Evolutionary conservation across 1,140 invertebrate species (phyloP).

Genomic region (Lucilia cuprina): DNA sequence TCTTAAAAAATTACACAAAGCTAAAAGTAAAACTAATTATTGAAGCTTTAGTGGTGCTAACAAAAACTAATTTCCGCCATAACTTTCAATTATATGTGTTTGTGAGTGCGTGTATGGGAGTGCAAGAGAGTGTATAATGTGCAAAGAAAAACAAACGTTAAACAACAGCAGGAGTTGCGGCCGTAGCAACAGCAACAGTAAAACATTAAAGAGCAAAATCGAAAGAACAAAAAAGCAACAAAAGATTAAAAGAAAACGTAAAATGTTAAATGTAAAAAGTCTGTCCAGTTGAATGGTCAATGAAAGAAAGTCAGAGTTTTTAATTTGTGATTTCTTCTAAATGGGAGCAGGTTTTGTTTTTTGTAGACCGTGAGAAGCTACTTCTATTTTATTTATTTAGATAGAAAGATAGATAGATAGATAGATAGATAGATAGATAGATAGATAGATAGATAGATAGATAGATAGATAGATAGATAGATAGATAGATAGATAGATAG

Average conservation of each 20-base stretch:
- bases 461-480: too few relatives aligned
- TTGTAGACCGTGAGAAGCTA: too few relatives aligned
- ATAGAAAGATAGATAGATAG: too few relatives aligned
- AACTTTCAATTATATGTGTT: slow-evolving; percentile 22
- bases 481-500: too few relatives aligned
- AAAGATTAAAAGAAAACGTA: neutral
- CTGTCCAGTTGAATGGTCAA: neutral
- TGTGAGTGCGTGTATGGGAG: neutral
- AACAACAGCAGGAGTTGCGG: neutral
- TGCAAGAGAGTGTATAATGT: neutral
- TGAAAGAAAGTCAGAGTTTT: neutral
- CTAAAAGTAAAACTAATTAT: slow-evolving; percentile 17
- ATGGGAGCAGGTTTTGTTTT: neutral
- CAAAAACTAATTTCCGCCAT: slow-evolving; percentile 31
- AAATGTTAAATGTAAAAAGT: neutral
- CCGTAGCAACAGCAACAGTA: neutral
- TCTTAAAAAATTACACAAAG: slow-evolving; percentile 4
- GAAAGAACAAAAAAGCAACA: too few relatives aligned
- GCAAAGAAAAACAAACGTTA: neutral
- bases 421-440: too few relatives aligned
- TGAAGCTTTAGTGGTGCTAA: slow-evolving; percentile 8
- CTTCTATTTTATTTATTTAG: too few relatives aligned
- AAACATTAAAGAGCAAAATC: neutral
- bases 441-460: too few relatives aligned
- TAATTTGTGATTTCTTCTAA: neutral